A percentile compares a stretch with the other conserved stretches of the same genome.
phyloP scores from a whole-genome alignment of 2,888 invertebrate species.

The Stenolophus ochropezus region DNA sequence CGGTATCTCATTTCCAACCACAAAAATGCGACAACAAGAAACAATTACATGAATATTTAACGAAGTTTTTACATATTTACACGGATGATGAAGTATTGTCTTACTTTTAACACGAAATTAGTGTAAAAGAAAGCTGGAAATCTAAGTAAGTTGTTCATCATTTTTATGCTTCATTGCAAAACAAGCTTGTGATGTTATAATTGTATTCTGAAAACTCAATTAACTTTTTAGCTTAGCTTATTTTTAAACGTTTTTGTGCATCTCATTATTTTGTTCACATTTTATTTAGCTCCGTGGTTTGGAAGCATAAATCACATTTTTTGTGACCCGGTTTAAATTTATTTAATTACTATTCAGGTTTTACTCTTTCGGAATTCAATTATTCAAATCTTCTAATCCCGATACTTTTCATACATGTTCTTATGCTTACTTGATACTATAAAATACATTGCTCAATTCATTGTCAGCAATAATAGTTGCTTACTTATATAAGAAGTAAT shows the following conservation, averaged over 20 bases:
- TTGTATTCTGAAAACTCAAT: slow-evolving; percentile 31
- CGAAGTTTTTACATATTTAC: neutral
- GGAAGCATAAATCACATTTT: neutral
- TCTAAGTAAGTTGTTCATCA: neutral
- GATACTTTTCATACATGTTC: neutral
- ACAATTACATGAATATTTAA: neutral
- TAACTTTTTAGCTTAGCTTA: slow-evolving; percentile 25
- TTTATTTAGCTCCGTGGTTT: slow-evolving; percentile 4
- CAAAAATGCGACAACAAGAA: neutral
- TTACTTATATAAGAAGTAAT: too few relatives aligned
- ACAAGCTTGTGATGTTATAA: slow-evolving; percentile 4
- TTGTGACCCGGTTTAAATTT: neutral
- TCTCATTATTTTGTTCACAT: slow-evolving; percentile 28
- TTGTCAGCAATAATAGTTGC: too few relatives aligned
- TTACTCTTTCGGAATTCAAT: neutral
- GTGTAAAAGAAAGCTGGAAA: neutral
- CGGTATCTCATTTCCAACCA: neutral
- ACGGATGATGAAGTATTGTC: neutral
- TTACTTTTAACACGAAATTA: neutral
- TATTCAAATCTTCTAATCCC: neutral
- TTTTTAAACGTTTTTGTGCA: neutral
- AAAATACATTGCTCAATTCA: too few relatives aligned
- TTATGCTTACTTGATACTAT: neutral
- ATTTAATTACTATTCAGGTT: slow-evolving; percentile 1
- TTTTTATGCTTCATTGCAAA: neutral